These are phyloP conservation scores for Rambutsinella grinnellia DNA, from an alignment of 2,888 invertebrate species.

Conservation along the genomic window DNA sequence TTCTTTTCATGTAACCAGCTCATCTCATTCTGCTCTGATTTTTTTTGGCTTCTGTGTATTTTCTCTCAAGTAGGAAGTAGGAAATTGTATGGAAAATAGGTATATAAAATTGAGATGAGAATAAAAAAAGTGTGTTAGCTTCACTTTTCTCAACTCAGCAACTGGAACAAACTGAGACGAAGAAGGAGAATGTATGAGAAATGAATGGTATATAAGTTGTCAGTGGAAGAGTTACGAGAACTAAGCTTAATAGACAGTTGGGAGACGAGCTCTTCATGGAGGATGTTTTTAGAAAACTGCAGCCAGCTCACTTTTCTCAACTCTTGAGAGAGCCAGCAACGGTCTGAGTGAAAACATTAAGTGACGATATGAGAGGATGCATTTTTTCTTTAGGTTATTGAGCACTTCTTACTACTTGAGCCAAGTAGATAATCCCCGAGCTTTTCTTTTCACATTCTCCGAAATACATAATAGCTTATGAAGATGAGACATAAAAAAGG, in stretches of 20 bases:
- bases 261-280: conserved; percentile 29
- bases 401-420: too few species aligned
- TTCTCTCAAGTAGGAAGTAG: conserved; percentile 41
- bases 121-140: conserved; percentile 11
- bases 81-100: conserved; percentile 31
- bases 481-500: conserved; percentile 12
- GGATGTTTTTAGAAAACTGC: not conserved
- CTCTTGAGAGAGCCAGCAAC: not conserved
- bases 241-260: conserved; percentile 36
- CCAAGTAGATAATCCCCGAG: not conserved
- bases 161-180: conserved; percentile 7
- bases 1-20: not conserved
- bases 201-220: conserved; percentile 7
- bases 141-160: not conserved
- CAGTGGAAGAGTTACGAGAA: not conserved
- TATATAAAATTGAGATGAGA: not conserved
- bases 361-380: not conserved
- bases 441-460: not conserved
- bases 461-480: not conserved
- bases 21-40: not conserved
- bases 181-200: conserved; percentile 9
- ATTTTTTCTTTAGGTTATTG: too few species aligned
- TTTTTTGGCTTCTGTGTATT: not conserved
- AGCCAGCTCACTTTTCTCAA: not conserved
- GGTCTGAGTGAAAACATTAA: not conserved